Evolutionary conservation across 2,113 vertebrate genomes (phyloP).

Genomic region (Antechinus flavipes): DNA sequence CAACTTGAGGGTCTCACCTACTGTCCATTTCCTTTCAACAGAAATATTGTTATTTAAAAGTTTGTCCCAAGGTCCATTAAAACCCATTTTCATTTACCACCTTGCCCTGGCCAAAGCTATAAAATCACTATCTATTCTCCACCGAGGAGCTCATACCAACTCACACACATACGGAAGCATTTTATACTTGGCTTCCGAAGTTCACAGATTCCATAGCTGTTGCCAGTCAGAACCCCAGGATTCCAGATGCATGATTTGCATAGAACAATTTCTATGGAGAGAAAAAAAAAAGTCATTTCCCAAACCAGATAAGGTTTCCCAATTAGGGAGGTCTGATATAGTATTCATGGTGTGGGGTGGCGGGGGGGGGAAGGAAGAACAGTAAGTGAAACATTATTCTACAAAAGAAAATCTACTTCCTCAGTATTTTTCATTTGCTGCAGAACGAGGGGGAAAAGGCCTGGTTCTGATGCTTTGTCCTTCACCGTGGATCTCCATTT

Average conservation of each 20-base stretch:
- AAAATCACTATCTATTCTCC: slow-evolving; percentile 32
- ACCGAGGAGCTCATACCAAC: slow-evolving; percentile 14
- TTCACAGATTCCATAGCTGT: slow-evolving; percentile 40
- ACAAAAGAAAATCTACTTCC: slow-evolving; percentile 54
- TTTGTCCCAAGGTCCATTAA: slow-evolving; percentile 1
- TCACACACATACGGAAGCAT: slow-evolving; percentile 21
- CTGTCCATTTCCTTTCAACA: background rate
- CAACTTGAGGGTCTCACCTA: background rate
- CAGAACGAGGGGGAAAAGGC: slow-evolving; percentile 57
- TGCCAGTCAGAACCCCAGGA: slow-evolving; percentile 41
- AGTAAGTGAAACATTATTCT: slow-evolving; percentile 59
- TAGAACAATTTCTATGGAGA: slow-evolving; percentile 61
- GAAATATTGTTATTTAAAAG: slow-evolving; percentile 31
- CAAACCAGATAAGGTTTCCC: slow-evolving; percentile 49
- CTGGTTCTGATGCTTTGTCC: slow-evolving; percentile 77
- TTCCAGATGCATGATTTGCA: slow-evolving; percentile 54
- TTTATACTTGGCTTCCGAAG: slow-evolving; percentile 44
- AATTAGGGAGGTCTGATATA: slow-evolving; percentile 71
- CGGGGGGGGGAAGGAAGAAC: background rate
- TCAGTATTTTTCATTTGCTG: slow-evolving; percentile 70
- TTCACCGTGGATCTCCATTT: slow-evolving; percentile 80
- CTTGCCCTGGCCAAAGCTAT: slow-evolving; percentile 25
- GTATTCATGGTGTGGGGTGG: background rate
- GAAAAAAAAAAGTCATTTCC: slow-evolving; percentile 56
- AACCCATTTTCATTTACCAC: slow-evolving; percentile 29